Percentiles rank a stretch among this genome's conserved stretches.
Evolutionary conservation across 2,797 vertebrate species (phyloP).

Genomic region (Bradypus variegatus): DNA sequence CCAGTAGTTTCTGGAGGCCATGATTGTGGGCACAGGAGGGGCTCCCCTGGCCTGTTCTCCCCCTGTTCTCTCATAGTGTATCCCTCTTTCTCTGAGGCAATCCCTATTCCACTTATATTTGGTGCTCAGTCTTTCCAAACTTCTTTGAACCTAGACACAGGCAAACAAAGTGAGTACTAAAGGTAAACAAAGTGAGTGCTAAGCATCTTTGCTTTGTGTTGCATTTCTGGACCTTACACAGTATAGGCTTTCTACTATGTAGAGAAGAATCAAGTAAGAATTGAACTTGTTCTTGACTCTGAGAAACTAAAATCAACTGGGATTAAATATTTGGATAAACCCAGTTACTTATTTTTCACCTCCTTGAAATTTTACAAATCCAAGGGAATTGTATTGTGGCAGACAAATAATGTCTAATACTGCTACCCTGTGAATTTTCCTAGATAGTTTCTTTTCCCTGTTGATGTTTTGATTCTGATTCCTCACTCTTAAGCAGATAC

Average conservation of each 20-base stretch:
- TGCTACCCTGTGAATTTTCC: background rate
- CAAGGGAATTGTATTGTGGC: background rate
- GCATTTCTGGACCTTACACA: background rate
- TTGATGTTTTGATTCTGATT: background rate
- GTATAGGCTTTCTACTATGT: too few species aligned
- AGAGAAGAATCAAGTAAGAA: background rate
- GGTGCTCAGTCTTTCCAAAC: background rate
- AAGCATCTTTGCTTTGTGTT: background rate
- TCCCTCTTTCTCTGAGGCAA: background rate
- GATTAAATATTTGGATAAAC: background rate
- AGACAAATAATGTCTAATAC: background rate
- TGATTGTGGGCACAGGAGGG: too few species aligned
- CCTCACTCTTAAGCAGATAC: background rate
- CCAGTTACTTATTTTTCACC: background rate
- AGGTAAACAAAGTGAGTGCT: background rate
- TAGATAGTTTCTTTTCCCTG: background rate
- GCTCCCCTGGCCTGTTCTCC: too few species aligned
- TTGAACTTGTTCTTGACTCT: background rate
- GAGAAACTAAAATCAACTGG: background rate
- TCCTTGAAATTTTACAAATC: background rate
- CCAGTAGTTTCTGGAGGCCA: too few species aligned
- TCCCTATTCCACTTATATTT: background rate
- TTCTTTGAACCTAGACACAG: background rate
- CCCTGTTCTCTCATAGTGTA: background rate
- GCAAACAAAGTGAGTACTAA: background rate